A percentile compares a stretch with the other conserved stretches of the same genome.
These are phyloP conservation scores for Pollenia amentaria DNA, from an alignment of 2,888 invertebrate species.

Conservation along the genomic window DNA sequence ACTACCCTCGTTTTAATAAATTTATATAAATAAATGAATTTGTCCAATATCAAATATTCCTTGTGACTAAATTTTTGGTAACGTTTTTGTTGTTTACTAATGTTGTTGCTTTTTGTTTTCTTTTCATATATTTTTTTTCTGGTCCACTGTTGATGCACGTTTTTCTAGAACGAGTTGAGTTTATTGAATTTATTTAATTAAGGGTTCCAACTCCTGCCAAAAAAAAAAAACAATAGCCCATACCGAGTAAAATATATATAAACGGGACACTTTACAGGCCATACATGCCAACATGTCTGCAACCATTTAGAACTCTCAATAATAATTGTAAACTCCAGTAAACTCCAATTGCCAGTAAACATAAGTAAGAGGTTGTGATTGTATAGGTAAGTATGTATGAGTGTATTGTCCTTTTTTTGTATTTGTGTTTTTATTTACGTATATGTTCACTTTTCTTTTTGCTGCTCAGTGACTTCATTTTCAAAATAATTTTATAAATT, in stretches of 20 bases:
- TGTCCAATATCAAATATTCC: slow-evolving; percentile 69
- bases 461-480: slow-evolving; percentile 82
- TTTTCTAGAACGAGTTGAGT: slow-evolving; percentile 76
- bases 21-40: slow-evolving; percentile 59
- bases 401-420: slow-evolving; percentile 36
- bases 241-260: slow-evolving; percentile 65
- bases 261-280: slow-evolving; percentile 65
- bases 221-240: slow-evolving; percentile 7
- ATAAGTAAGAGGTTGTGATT: background rate
- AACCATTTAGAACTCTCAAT: slow-evolving; percentile 29
- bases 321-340: slow-evolving; percentile 22
- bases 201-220: slow-evolving; percentile 77
- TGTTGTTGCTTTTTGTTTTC: too few relatives aligned
- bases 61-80: slow-evolving; percentile 59
- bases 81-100: slow-evolving; percentile 29
- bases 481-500: slow-evolving; percentile 76
- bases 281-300: slow-evolving; percentile 21
- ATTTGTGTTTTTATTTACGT: slow-evolving; percentile 15
- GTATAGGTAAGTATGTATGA: background rate
- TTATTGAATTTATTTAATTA: slow-evolving; percentile 84
- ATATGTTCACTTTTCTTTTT: slow-evolving; percentile 49
- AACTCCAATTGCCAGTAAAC: too few relatives aligned
- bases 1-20: slow-evolving; percentile 24
- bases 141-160: slow-evolving; percentile 67
- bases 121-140: slow-evolving; percentile 14